phyloP scores from a whole-genome alignment of 2,888 invertebrate species.

The Julus scandinavius region DNA sequence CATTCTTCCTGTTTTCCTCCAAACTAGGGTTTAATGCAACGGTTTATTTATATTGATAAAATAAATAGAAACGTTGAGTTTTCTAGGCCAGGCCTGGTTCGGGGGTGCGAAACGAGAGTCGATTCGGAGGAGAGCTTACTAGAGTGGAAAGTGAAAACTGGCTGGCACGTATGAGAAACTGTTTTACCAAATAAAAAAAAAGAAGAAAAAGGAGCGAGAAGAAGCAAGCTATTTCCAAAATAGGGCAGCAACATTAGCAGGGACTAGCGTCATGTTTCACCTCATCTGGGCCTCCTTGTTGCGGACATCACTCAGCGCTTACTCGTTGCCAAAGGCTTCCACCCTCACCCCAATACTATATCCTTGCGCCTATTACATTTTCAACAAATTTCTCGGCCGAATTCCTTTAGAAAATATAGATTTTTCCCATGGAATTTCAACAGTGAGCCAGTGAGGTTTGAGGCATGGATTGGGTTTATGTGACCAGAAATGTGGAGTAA shows the following conservation, averaged over 20 bases:
- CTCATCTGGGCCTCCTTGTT: slow-evolving; percentile 9
- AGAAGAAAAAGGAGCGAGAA: slow-evolving; percentile 16
- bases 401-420: neutral
- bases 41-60: slow-evolving; percentile 39
- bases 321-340: neutral
- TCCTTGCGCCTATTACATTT: neutral
- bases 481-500: no score
- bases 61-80: slow-evolving; percentile 30
- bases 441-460: no score
- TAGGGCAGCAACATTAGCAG: slow-evolving; percentile 42
- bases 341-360: neutral
- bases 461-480: no score
- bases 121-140: neutral
- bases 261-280: slow-evolving; percentile 34
- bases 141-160: slow-evolving; percentile 35
- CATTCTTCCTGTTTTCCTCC: neutral
- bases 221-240: slow-evolving; percentile 22
- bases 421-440: neutral
- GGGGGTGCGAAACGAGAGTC: slow-evolving; percentile 14
- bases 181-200: slow-evolving; percentile 24
- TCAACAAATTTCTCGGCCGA: neutral
- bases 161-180: slow-evolving; percentile 42
- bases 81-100: slow-evolving; percentile 42
- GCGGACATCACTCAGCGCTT: slow-evolving; percentile 10
- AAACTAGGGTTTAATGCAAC: slow-evolving; percentile 20